phyloP scores from a whole-genome alignment of 1,140 invertebrate genomes.

The Lamellibrachia luymesi region DNA sequence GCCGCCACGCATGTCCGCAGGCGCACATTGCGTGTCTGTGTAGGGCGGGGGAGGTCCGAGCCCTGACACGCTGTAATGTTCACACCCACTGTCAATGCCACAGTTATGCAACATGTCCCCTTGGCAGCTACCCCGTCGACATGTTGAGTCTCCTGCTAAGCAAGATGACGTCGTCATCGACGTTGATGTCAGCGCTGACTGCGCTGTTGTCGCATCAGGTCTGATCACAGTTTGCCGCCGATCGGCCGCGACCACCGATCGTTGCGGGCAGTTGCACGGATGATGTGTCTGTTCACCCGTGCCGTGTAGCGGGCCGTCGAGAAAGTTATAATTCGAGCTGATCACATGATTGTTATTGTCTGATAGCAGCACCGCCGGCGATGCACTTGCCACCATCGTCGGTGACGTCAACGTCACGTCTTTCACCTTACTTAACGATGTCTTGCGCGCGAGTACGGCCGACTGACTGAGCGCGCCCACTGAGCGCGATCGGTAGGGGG shows the following conservation, averaged over 20 bases:
- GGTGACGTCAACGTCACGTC: not conserved
- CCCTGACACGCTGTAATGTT: not conserved
- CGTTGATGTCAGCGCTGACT: not conserved
- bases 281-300: not conserved
- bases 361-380: not conserved
- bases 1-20: not conserved
- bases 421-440: not conserved
- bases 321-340: not conserved
- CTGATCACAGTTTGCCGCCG: not conserved
- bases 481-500: conserved; percentile 63
- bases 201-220: not conserved
- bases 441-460: not conserved
- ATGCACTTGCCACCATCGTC: not conserved
- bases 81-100: not conserved
- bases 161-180: not conserved
- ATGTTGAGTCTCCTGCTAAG: not conserved
- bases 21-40: not conserved
- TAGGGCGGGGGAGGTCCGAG: not conserved
- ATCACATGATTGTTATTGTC: not conserved
- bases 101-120: not conserved
- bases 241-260: not conserved
- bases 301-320: not conserved
- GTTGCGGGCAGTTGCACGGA: not conserved
- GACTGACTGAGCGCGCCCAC: conserved; percentile 2
- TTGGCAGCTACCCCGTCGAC: not conserved